These are phyloP conservation scores for Ictalurus punctatus DNA, from an alignment of 2,113 vertebrate genomes.

Conservation along the genomic window DNA sequence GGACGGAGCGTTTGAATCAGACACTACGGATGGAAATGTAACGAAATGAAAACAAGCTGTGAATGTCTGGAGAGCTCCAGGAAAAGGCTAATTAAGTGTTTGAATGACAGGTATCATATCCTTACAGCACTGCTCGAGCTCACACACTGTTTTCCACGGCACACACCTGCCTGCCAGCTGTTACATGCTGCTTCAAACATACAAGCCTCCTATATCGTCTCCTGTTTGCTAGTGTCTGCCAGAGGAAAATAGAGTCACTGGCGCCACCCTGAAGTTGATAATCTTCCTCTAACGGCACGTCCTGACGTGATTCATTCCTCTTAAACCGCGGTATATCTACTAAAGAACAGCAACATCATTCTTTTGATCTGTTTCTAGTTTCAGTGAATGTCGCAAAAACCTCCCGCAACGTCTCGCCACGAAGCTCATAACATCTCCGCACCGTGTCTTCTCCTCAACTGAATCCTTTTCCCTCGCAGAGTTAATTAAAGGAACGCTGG, in stretches of 20 bases:
- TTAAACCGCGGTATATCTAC: not conserved
- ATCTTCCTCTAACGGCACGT: too few species aligned
- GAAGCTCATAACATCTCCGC: not conserved
- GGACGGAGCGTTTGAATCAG: not conserved
- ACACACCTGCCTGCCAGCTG: not conserved
- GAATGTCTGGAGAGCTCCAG: slow-evolving; percentile 17
- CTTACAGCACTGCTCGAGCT: slow-evolving; percentile 19
- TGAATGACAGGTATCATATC: slow-evolving; percentile 50
- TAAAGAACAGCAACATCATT: too few species aligned
- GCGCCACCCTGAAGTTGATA: not conserved
- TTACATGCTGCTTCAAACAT: too few species aligned
- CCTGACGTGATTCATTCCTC: not conserved
- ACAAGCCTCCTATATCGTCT: too few species aligned
- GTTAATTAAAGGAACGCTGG: slow-evolving; percentile 8
- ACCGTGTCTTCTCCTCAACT: not conserved
- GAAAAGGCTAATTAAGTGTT: slow-evolving; percentile 39
- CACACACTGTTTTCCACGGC: not conserved
- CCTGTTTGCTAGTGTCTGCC: too few species aligned
- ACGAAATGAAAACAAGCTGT: not conserved
- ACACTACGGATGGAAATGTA: not conserved
- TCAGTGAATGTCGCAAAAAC: too few species aligned
- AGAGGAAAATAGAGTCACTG: not conserved
- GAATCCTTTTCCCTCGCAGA: not conserved
- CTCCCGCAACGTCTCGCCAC: too few species aligned
- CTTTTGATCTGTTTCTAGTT: too few species aligned